Base-by-base conservation (phyloP, 1,140 invertebrate genomes). In the Heterodera carotae region DNA sequence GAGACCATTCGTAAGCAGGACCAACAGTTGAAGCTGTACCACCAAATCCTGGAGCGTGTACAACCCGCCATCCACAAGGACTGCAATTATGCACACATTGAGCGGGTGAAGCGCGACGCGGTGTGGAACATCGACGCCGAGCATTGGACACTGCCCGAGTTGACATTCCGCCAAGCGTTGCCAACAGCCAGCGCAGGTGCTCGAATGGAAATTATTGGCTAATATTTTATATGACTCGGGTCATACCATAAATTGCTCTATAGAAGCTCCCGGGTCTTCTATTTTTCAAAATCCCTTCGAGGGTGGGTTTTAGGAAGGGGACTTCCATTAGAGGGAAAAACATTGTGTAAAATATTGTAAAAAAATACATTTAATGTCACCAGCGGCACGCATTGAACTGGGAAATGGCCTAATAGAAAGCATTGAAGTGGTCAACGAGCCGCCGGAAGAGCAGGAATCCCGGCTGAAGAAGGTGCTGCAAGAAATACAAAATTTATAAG, bases 1-100 rank as follows among this genome's bases (percentile, higher is more conserved):
- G 93, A 94, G 86, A 93, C 93, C 2, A 93, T 94, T 60, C 88
- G 93, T 27, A 90, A 91, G 85, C 92, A 93, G 84, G 92, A 93
- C 66, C 91, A 91, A 82, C 91, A 93, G 81, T 83, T 92, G 5
- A 92, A 92, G 86, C 89, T 94, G 15, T 88, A 92, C 36, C 90
- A 91, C 66, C 91, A 92, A 85, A 91, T 94, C 29, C 79, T 93
- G 3, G 91, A 92, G 4, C 92, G 92, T 88, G 89, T 93, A 12
- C 90, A 92, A 39, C 92, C 92, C 1, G 91, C 91, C 70, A 88
- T 94, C 29, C 90, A 92, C 69, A 91, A 91, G 82, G 92, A 93
- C 82, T 67, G 67, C 43, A 87, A 88, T 72, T 87, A 81, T 66
- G 91, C 91, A 76, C 91, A 92, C 86, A 83, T 92, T 15, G 92